Evolutionary conservation across 2,113 vertebrate species (phyloP), one percentile per base, ranked within the genome.

Genomic region (Mustela lutreola): DNA sequence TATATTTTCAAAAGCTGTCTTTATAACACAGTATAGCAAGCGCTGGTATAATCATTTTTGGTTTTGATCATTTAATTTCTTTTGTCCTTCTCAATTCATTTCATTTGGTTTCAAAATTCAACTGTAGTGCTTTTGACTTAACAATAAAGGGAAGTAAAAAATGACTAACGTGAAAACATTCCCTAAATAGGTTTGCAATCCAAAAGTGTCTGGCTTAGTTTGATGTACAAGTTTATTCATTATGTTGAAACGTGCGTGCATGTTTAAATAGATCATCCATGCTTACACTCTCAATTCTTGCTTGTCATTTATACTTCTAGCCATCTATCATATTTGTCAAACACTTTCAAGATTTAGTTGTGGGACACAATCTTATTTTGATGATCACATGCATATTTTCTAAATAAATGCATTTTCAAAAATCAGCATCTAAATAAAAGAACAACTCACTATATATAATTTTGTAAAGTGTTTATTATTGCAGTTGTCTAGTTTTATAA

Each of bases 241-340:
- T 90, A 73, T 83, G 56, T 33, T 87, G 31, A 89, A 97, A 97
- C 3, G 6, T 81, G 6, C 53, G 90, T 96, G 16, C 22, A 26
- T 78, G 15, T 86, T 97, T 92, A 97, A 95, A 90, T 93, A 93
- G 39, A 91, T 94, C 56, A 95, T 79, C 42, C 33, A 50, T 76
- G 26, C 67, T 89, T 93, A 45, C 26, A 65, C 24, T 81, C 22
- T n/a, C 90, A 24, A 73, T 73, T 81, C 56, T 89, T 73, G 0
- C 26, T 78, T 96, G 53, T 80, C 88, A 62, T 90, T 95, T 94
- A 53, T 94, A 92, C 19, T 71, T 95, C 36, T 76, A 87, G 80
- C 22, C 0, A 5, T 62, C 31, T 48, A 24, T 88, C 81, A 39
- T 80, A 70, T 79, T 96, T 94, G 11, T 95, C 88, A 92, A 87